Conservation (phyloP, 2,113 vertebrate genomes). For the Misgurnus mizolepis region DNA sequence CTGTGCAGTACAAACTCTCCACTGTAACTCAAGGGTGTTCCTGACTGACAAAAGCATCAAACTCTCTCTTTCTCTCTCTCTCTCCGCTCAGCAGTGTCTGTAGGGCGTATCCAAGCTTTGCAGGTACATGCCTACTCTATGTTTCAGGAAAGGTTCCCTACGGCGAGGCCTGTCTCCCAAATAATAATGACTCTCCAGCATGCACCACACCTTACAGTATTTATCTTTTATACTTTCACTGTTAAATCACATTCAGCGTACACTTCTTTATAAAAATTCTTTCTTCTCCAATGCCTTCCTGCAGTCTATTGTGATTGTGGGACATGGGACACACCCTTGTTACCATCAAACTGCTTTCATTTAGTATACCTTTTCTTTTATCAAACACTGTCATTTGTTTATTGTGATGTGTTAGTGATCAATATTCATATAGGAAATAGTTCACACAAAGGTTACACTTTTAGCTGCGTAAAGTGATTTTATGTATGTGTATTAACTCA, state of each 20-base stretch:
- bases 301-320: conserved; percentile 11
- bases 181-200: conserved; percentile 18
- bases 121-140: conserved; percentile 56
- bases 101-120: conserved; percentile 50
- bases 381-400: not conserved
- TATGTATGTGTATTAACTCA: too few species aligned
- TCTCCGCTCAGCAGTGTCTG: conserved; percentile 9
- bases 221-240: conserved; percentile 37
- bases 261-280: conserved; percentile 19
- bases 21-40: not conserved
- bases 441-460: not conserved
- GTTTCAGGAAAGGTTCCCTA: conserved; percentile 60
- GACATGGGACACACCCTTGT: conserved; percentile 16
- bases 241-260: not conserved
- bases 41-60: conserved; percentile 36
- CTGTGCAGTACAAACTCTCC: not conserved
- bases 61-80: not conserved
- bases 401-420: not conserved
- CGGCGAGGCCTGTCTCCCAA: conserved; percentile 57
- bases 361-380: not conserved
- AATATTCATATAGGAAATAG: too few species aligned
- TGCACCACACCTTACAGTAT: not conserved
- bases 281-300: not conserved
- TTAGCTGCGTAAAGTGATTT: not conserved
- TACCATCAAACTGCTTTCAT: not conserved